A percentile compares a stretch with the other conserved stretches of the same genome.
Evolutionary conservation across 2,888 invertebrate genomes (phyloP).

Genomic region (Cartodere bifasciata): DNA sequence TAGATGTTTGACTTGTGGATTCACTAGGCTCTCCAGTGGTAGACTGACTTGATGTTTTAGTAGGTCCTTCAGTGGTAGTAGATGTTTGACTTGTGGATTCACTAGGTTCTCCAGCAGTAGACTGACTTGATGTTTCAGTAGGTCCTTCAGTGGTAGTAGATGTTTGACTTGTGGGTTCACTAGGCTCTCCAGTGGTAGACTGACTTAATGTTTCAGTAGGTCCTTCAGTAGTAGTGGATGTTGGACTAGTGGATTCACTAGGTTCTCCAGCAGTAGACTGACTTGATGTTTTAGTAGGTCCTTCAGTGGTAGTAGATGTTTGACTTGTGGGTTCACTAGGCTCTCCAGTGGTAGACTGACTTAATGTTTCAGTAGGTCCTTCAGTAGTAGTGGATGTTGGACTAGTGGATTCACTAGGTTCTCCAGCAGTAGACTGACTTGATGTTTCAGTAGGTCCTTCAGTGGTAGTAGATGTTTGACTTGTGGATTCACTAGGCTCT

Average conservation of each 20-base stretch:
- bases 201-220: not conserved
- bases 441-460: not conserved
- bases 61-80: too few species aligned
- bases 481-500: not conserved
- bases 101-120: not conserved
- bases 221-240: too few species aligned
- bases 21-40: not conserved
- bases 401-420: not conserved
- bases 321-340: not conserved
- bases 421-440: not conserved
- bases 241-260: not conserved
- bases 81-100: not conserved
- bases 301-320: too few species aligned
- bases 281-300: not conserved
- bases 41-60: not conserved
- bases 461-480: slow-evolving; percentile 2
- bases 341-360: not conserved
- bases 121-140: not conserved
- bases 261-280: not conserved
- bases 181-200: not conserved
- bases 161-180: not conserved
- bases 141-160: too few species aligned
- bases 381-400: slow-evolving; percentile 2
- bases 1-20: not conserved
- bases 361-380: not conserved